Evolutionary conservation across 2,888 invertebrate species (phyloP), one percentile per base, ranked within the genome.

Genomic region (Hirtodrosophila histrioides): DNA sequence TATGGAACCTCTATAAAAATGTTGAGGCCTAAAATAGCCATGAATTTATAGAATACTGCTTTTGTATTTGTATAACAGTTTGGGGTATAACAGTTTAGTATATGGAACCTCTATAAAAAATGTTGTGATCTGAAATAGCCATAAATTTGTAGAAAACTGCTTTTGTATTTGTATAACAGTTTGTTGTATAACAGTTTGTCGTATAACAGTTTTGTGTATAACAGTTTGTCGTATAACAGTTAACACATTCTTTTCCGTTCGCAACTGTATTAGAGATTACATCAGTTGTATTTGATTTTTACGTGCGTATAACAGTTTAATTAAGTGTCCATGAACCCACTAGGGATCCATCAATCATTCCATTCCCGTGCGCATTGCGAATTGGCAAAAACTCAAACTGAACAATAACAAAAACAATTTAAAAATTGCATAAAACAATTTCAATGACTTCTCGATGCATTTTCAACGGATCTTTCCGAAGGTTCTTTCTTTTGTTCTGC

Each of bases 361-460:
- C 48, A 44, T 39, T 45, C 55, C 27, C 4, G 27, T 27, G 6
- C 3, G 6, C 6, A 48, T 55, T 31, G 37, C 48, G 9, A 31
- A 5, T 64, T 73, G 73, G 73, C 73, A 73, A 17, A 40, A 17
- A 7, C 31, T 69, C 69, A 69, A 72, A 29, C 44, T 33, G 37
- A 11, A 33, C 46, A 46, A 61, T 8, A 67, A 11, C 31, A 44
- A 27, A 24, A 64, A 29, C 46, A 29, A 35, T 66, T 66, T 41
- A 23, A 12, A 53, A 54, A 58, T 73, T 73, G 54, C 74, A 68
- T 55, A 60, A 74, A 74, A 75, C 37, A 36, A 44, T 53, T 50
- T 69, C 69, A 73, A 73, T 73, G 73, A 54, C 57, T 61, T 69
- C 55, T 50, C 45, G 35, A 41, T 69, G 44, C 43, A 65, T 40